Evolutionary conservation across 2,888 invertebrate species (phyloP), one percentile per base, ranked within the genome.

Genomic region (Crepidodera aurea): DNA sequence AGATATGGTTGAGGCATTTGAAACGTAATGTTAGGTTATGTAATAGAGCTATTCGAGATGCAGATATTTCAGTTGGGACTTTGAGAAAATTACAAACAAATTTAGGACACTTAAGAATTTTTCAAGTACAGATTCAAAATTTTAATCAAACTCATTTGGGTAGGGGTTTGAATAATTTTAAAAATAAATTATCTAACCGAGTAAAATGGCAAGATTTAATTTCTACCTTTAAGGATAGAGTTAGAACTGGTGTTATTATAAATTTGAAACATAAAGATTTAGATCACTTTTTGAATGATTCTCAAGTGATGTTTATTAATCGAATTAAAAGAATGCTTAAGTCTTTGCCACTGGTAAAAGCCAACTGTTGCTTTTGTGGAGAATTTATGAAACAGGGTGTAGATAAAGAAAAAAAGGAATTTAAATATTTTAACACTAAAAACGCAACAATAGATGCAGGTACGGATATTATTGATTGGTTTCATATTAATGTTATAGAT

Each of bases 161-260:
- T 5, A 39, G 15, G 4, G 39, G 39, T 1, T 39, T 39, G 8
- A 8, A 4, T 29, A 29, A 29, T 16, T 3, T 6, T 12, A 39
- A 3, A 39, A 39, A 39, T 16, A 13, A 39, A 12, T 13, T 39
- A 13, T 29, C 29, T 29, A 37, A 37, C 7, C 10, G 25, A 4
- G 18, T 53, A 32, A 37, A 37, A 18, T 53, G 39, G 39, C 16
- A 53, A 53, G 53, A 53, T 34, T 12, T 37, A 37, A 39, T 53
- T 19, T 34, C 53, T 7, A 25, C 8, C 6, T 53, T 53, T 37
- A 7, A 53, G 4, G 32, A 12, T 39, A 34, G 34, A 53, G n/a
- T 53, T 37, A 53, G 34, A 37, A 51, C 34, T 6, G 32, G 55
- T 27, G 18, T 44, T 15, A 55, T 42, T 25, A 22, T 55, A 13